Conservation (phyloP, 2,888 invertebrate genomes). For the Alviniconcha strummeri region DNA sequence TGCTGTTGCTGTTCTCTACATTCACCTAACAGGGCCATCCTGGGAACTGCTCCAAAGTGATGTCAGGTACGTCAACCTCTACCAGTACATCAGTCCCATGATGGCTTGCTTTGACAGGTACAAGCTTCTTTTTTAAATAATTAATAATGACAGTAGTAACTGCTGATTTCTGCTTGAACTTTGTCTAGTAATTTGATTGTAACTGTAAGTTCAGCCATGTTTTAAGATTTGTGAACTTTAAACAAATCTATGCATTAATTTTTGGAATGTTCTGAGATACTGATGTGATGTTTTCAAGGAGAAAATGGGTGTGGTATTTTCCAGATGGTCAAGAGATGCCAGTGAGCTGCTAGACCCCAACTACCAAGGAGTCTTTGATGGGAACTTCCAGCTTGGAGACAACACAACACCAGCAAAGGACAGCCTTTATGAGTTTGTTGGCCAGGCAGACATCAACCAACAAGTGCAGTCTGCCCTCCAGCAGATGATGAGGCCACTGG, state of each 20-base stretch:
- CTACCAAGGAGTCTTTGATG: background rate
- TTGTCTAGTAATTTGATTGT: too few species aligned
- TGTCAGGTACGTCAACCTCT: conserved; percentile 15
- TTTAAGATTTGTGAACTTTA: too few species aligned
- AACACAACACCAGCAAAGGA: background rate
- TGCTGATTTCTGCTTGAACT: too few species aligned
- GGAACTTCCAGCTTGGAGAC: background rate
- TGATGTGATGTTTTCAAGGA: background rate
- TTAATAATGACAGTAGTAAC: background rate
- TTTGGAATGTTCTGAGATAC: background rate
- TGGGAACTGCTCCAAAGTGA: conserved; percentile 28
- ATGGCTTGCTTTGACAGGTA: conserved; percentile 8
- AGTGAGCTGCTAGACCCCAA: background rate
- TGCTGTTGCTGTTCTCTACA: background rate
- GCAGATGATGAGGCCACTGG: too few species aligned
- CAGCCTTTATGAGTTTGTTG: too few species aligned
- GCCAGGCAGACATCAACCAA: too few species aligned
- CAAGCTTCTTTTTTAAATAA: background rate
- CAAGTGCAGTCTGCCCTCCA: too few species aligned
- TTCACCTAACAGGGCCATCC: conserved; percentile 26
- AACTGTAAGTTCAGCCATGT: too few species aligned
- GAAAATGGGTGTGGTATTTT: background rate
- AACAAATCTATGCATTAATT: background rate
- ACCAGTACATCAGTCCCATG: conserved; percentile 19
- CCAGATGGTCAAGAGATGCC: conserved; percentile 1